phyloP scores from a whole-genome alignment of 2,797 vertebrate genomes.

The Microctenopoma lineatum region DNA sequence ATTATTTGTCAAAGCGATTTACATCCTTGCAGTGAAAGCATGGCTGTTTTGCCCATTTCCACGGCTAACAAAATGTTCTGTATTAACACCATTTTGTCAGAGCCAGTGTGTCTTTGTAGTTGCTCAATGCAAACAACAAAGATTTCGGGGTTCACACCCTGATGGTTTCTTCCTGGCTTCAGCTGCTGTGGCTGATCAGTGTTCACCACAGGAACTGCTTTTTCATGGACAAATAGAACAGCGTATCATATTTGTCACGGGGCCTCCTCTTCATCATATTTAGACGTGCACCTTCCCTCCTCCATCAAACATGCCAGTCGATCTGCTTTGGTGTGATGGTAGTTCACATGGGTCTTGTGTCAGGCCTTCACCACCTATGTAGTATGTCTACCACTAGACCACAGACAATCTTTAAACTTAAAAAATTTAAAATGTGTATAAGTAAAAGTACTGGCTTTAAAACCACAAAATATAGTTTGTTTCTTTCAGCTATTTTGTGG shows the following conservation, averaged over 20 bases:
- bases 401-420: conserved; percentile 42
- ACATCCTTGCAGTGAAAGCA: background rate
- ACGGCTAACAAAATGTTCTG: conserved; percentile 10
- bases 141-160: conserved; percentile 7
- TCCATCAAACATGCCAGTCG: conserved; percentile 37
- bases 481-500: conserved; percentile 33
- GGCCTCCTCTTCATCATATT: conserved; percentile 34
- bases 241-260: conserved; percentile 44
- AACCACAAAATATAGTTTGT: conserved; percentile 24
- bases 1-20: background rate
- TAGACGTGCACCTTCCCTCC: conserved; percentile 35
- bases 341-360: conserved; percentile 28
- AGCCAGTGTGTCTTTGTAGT: background rate
- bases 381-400: conserved; percentile 35
- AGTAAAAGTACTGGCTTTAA: conserved; percentile 28
- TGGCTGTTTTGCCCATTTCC: background rate
- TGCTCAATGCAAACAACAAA: conserved; percentile 1
- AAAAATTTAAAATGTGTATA: conserved; percentile 25
- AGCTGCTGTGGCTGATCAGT: conserved; percentile 41
- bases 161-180: conserved; percentile 24
- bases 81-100: background rate
- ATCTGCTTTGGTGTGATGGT: conserved; percentile 40
- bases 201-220: conserved; percentile 37
- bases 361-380: conserved; percentile 48
- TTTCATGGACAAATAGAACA: conserved; percentile 36